A percentile compares a stretch with the other conserved stretches of the same genome.
Conservation (phyloP, 2,113 vertebrate genomes). For the Petaurus breviceps region DNA sequence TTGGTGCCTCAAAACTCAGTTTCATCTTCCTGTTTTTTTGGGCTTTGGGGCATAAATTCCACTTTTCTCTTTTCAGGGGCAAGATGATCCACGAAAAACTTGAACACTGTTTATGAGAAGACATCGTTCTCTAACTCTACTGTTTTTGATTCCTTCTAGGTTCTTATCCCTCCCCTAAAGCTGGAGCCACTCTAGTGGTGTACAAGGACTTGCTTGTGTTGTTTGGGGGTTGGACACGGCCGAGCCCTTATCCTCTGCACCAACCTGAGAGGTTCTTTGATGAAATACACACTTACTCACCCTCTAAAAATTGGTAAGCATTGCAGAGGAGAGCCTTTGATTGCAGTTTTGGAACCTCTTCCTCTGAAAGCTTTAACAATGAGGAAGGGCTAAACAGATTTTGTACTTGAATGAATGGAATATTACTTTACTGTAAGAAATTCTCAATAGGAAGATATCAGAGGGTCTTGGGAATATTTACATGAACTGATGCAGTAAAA, state of each 20-base stretch:
- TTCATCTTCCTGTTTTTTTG: background rate
- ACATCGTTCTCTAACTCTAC: background rate
- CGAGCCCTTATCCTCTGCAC: constrained; percentile 97
- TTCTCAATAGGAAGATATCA: background rate
- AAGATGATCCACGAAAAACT: fast-evolving
- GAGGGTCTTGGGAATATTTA: background rate
- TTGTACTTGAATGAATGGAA: constrained; percentile 43
- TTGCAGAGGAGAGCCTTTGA: constrained; percentile 25
- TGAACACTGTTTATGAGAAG: fast-evolving
- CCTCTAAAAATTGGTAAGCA: constrained; percentile 98
- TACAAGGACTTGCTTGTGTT: constrained; percentile 97
- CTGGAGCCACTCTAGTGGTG: constrained; percentile 96
- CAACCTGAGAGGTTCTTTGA: constrained; percentile 99
- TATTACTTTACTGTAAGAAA: background rate
- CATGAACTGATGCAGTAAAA: background rate
- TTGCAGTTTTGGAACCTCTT: background rate
- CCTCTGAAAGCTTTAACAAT: background rate
- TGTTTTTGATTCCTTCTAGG: constrained; percentile 82
- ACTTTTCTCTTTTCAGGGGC: fast-evolving
- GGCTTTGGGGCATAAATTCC: background rate
- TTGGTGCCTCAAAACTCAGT: constrained; percentile 53
- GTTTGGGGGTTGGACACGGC: constrained; percentile 97
- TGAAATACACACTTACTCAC: constrained; percentile 98
- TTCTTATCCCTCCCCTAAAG: constrained; percentile 98
- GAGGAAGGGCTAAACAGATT: background rate